Conservation (phyloP, 2,113 vertebrate species). For the Triplophysa siluroides region DNA sequence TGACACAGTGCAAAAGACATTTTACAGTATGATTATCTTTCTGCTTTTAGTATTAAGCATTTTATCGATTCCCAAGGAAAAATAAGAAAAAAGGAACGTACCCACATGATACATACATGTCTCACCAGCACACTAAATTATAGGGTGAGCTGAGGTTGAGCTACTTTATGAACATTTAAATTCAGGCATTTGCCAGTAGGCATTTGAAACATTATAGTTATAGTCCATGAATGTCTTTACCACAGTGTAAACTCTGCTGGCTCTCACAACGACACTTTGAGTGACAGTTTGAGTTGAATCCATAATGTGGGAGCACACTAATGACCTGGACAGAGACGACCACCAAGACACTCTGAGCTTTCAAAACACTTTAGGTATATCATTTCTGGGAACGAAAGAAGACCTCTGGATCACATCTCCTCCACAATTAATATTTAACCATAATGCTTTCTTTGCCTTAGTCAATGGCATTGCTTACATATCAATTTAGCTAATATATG, state of each 20-base stretch:
- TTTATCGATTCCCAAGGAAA: neutral
- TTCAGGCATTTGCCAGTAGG: conserved; percentile 44
- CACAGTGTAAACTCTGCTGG: conserved; percentile 31
- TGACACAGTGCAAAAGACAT: neutral
- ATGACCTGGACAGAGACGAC: conserved; percentile 34
- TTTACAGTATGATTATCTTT: neutral
- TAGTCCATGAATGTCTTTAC: neutral
- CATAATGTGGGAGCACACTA: conserved; percentile 22
- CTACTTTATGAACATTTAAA: conserved; percentile 38
- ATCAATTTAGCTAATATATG: neutral
- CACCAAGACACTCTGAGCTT: conserved; percentile 24
- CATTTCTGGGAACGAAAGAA: conserved; percentile 25
- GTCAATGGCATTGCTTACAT: conserved; percentile 1
- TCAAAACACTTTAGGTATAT: conserved; percentile 31
- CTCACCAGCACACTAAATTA: conserved; percentile 41
- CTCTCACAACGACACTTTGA: conserved; percentile 10
- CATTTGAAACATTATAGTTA: conserved; percentile 39
- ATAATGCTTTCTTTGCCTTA: conserved; percentile 15
- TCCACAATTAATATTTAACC: conserved; percentile 30
- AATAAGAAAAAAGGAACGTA: neutral
- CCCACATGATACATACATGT: conserved; percentile 17
- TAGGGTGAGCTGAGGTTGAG: conserved; percentile 35
- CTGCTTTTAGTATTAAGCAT: neutral
- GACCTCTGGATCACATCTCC: neutral
- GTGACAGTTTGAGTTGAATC: conserved; percentile 38